Evolutionary conservation across 2,888 invertebrate species (phyloP), one percentile per base, ranked within the genome.

Genomic region (Aethes cnicana): DNA sequence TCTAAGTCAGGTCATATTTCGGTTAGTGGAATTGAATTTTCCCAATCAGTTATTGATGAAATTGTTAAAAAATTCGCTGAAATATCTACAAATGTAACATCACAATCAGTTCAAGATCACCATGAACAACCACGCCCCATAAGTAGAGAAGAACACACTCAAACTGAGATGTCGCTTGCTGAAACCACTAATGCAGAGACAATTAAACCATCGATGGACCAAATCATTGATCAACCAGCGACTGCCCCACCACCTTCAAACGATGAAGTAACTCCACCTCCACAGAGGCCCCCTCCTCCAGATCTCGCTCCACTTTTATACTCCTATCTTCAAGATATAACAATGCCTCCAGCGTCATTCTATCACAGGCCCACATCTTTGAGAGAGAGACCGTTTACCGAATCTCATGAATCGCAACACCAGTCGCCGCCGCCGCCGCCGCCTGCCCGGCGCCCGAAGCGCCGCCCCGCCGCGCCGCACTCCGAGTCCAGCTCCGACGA

Each of bases 1-100:
- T 93, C 94, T 4, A 93, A 92, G 69, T 92, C 92, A 0, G 94
- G 94, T 0, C 92, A 93, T 60, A 85, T 94, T 56, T 91, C 92
- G 44, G 91, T 94, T 0, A 92, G 92, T 62, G 94, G 93, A 48
- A 91, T 95, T 39, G 93, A 93, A 69, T 87, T 94, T 61, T 93
- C 93, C 0, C 91, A 93, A 17, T 92, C 92, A 4, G 91, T 94
- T 47, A 92, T 94, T 44, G 93, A 93, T 62, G 92, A 93, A 66
- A 91, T 93, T 47, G 91, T 94, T 1, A 84, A 78, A 78, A 92
- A 89, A 55, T 90, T 90, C 63, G 79, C 90, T 33, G 88, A 90
- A 68, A 81, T 90, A 62, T 77, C 87, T 11, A 81, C 88, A 2
- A 68, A 46, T 23, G 64, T 68, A 14, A 52, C 59, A 2, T 55